A percentile compares a stretch with the other conserved stretches of the same genome.
Conservation (phyloP, 2,113 vertebrate species). For the Sisor rabdophorus region DNA sequence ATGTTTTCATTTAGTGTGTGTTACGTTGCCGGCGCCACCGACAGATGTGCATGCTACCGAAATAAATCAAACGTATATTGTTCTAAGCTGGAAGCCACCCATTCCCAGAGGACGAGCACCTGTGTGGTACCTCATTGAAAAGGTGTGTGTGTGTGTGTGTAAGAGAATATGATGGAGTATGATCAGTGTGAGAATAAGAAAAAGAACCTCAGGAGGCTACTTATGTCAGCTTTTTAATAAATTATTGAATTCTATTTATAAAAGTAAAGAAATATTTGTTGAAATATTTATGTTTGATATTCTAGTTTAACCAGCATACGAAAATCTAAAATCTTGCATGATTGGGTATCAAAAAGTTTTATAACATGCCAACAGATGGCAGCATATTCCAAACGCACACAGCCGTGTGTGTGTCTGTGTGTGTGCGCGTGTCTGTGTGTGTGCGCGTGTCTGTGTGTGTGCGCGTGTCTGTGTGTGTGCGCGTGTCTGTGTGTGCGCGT, state of each 20-base stretch:
- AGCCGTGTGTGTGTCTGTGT: no score
- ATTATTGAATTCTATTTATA: neutral
- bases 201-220: neutral
- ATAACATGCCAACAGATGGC: no score
- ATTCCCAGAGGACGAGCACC: constrained; percentile 81
- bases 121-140: constrained; percentile 85
- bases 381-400: no score
- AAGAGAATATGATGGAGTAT: neutral
- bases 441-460: no score
- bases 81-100: constrained; percentile 94
- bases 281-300: no score
- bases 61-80: constrained; percentile 84
- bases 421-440: no score
- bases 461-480: no score
- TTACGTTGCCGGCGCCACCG: constrained; percentile 81
- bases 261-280: neutral
- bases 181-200: neutral
- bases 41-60: constrained; percentile 86
- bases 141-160: constrained; percentile 58
- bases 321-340: no score
- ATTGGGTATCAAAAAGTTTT: no score
- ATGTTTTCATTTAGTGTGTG: constrained; percentile 69
- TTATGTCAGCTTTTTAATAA: neutral
- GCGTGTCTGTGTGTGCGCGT: no score
- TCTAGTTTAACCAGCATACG: neutral